Evolutionary conservation across 2,888 invertebrate species (phyloP).

Genomic region (Plebejus anna): DNA sequence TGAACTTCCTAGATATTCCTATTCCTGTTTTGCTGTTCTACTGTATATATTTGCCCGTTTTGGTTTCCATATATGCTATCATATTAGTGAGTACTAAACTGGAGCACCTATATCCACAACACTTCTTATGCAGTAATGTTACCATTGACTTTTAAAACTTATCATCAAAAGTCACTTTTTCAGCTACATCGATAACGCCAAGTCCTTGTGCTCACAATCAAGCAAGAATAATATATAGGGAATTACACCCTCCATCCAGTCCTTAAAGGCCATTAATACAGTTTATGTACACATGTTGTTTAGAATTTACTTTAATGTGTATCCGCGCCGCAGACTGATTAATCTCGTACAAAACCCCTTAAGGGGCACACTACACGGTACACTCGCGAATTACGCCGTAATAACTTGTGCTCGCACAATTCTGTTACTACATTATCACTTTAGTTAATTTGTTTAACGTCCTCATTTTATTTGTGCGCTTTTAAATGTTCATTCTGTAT

Average conservation of each 20-base stretch:
- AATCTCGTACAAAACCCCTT: constrained; percentile 49
- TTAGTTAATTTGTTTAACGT: constrained; percentile 20
- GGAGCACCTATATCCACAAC: no score
- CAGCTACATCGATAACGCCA: background rate
- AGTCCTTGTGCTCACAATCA: background rate
- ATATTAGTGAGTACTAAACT: no score
- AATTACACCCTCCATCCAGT: constrained; percentile 15
- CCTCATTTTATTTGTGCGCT: constrained; percentile 9
- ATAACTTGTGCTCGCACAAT: constrained; percentile 23
- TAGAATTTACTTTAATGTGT: constrained; percentile 70
- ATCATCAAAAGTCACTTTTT: background rate
- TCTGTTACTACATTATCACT: constrained; percentile 29
- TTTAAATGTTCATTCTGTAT: constrained; percentile 5
- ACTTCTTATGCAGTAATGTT: no score
- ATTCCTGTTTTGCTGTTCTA: background rate
- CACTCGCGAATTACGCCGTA: constrained; percentile 28
- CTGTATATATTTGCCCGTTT: background rate
- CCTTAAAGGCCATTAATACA: constrained; percentile 57
- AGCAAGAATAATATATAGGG: background rate
- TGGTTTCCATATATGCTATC: background rate
- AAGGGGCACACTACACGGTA: constrained; percentile 32
- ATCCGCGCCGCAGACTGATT: constrained; percentile 61
- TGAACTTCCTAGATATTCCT: background rate
- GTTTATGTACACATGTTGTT: constrained; percentile 71
- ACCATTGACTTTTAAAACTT: background rate